Evolutionary conservation across 1,140 invertebrate genomes (phyloP).

Genomic region (Venustaconcha ellipsiformis): DNA sequence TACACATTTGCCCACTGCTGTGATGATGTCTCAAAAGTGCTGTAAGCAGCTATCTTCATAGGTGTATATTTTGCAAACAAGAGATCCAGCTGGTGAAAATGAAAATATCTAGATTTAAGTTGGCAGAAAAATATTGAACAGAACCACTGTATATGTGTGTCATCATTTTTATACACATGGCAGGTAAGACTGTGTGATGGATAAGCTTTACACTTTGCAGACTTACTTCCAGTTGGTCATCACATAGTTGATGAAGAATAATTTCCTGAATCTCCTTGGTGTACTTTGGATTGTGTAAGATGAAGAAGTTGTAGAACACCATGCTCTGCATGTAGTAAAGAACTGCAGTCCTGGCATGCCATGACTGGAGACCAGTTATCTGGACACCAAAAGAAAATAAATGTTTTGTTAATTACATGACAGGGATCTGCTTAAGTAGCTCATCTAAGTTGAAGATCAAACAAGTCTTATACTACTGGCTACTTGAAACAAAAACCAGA

Average conservation of each 20-base stretch:
- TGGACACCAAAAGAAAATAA: constrained; percentile 36
- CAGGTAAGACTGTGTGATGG: neutral
- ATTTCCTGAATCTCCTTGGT: constrained; percentile 53
- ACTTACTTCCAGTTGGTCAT: constrained; percentile 67
- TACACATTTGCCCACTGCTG: no score
- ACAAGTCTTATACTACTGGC: no score
- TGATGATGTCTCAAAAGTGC: no score
- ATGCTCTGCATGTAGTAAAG: constrained; percentile 84
- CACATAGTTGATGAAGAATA: constrained; percentile 61
- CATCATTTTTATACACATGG: constrained; percentile 3
- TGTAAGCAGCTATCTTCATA: no score
- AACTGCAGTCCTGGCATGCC: constrained; percentile 81
- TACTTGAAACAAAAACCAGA: no score
- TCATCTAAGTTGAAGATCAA: no score
- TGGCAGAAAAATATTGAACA: neutral
- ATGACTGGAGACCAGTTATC: constrained; percentile 73
- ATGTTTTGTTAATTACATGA: no score
- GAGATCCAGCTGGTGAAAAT: neutral
- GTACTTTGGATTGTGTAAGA: constrained; percentile 44
- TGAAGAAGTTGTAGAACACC: constrained; percentile 87
- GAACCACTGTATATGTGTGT: neutral
- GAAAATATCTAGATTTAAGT: neutral
- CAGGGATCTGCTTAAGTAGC: no score
- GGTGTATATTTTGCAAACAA: neutral
- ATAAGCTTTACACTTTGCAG: neutral